A percentile compares a stretch with the other conserved stretches of the same genome.
phyloP scores from a whole-genome alignment of 2,113 vertebrate genomes.

The Tenebrosternarchus preto region DNA sequence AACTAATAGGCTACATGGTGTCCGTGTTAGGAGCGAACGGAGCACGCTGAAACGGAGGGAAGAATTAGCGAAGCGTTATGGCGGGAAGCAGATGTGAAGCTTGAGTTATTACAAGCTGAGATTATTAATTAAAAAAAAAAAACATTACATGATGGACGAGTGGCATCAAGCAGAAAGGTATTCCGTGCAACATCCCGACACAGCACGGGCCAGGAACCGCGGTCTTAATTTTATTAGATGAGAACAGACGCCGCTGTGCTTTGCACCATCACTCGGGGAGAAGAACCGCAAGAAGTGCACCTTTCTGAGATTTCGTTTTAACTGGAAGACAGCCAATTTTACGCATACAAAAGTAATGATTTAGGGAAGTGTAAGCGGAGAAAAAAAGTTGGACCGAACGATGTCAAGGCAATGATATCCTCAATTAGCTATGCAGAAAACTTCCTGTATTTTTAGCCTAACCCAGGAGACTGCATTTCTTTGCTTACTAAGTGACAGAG shows the following conservation, averaged over 20 bases:
- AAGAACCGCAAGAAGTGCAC: not conserved
- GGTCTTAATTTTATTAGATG: conserved; percentile 66
- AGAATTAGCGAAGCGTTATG: conserved; percentile 94
- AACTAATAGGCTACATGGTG: conserved; percentile 88
- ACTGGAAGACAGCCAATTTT: conserved; percentile 15
- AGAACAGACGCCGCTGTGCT: conserved; percentile 10
- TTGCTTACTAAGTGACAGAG: conserved; percentile 89
- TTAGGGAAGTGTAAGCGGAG: not conserved
- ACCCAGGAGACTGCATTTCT: conserved; percentile 84
- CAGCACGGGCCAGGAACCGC: conserved; percentile 37
- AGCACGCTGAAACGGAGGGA: conserved; percentile 88
- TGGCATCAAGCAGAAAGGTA: conserved; percentile 56
- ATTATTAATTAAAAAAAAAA: conserved; percentile 83
- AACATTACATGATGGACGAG: conserved; percentile 76
- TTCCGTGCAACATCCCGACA: conserved; percentile 46
- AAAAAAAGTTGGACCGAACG: conserved; percentile 18
- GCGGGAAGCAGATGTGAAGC: conserved; percentile 94
- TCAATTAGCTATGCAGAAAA: conserved; percentile 51
- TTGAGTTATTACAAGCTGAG: conserved; percentile 94
- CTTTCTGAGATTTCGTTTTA: not conserved
- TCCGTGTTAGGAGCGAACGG: conserved; percentile 93
- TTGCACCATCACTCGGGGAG: not conserved
- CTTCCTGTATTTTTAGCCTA: conserved; percentile 56
- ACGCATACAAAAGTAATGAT: not conserved
- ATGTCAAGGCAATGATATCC: conserved; percentile 34